A percentile compares a stretch with the other conserved stretches of the same genome.
Evolutionary conservation across 2,797 vertebrate species (phyloP).

Genomic region (Microctenopoma lineatum): DNA sequence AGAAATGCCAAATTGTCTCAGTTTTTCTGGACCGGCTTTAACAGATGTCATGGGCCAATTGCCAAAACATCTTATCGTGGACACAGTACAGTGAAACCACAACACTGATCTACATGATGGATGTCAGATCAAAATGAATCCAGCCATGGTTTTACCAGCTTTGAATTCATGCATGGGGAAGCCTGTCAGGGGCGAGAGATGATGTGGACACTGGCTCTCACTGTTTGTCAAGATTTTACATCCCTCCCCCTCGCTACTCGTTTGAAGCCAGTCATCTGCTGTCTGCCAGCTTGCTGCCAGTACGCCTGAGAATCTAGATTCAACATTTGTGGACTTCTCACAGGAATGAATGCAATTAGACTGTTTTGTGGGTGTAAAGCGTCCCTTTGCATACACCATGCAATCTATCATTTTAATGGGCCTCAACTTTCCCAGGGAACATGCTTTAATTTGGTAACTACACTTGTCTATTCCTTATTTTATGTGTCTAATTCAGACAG

Average conservation of each 20-base stretch:
- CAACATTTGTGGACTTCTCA: constrained; percentile 82
- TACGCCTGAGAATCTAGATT: constrained; percentile 78
- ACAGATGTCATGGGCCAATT: constrained; percentile 77
- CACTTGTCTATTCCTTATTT: constrained; percentile 62
- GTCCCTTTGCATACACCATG: constrained; percentile 75
- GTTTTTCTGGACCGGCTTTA: constrained; percentile 70
- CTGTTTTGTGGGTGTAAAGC: constrained; percentile 81
- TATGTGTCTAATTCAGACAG: constrained; percentile 66
- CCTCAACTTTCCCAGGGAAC: constrained; percentile 73
- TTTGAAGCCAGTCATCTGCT: constrained; percentile 81
- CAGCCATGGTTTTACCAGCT: constrained; percentile 79
- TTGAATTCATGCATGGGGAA: constrained; percentile 85
- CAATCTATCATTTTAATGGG: constrained; percentile 86
- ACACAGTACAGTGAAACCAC: constrained; percentile 75
- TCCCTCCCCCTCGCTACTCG: constrained; percentile 74
- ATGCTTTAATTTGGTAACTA: constrained; percentile 75
- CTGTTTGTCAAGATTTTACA: constrained; percentile 85
- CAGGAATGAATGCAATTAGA: constrained; percentile 83
- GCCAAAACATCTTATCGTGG: constrained; percentile 77
- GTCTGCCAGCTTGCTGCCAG: constrained; percentile 82
- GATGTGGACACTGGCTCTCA: constrained; percentile 82
- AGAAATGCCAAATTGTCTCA: constrained; percentile 66
- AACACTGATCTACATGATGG: constrained; percentile 80
- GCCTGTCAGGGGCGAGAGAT: constrained; percentile 83
- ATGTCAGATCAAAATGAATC: constrained; percentile 82